Conservation (phyloP, 2,113 vertebrate species). For the Protobothrops flavoviridis region DNA sequence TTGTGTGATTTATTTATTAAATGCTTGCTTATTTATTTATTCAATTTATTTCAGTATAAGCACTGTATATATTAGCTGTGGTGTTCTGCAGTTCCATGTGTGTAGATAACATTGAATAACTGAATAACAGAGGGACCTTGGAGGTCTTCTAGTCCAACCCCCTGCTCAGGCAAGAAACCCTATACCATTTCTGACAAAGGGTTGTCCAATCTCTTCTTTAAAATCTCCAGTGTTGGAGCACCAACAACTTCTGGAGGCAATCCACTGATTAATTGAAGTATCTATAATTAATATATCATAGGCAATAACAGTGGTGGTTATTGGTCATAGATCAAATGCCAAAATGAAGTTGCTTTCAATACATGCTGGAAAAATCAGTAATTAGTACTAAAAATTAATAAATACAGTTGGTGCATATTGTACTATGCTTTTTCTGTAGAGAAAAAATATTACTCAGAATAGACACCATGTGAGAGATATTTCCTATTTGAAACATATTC, state of each 20-base stretch:
- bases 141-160: not conserved
- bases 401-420: not conserved
- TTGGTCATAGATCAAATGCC: not conserved
- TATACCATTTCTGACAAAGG: not conserved
- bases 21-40: not conserved
- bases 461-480: not conserved
- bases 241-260: not conserved
- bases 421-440: not conserved
- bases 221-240: not conserved
- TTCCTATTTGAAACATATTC: not conserved
- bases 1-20: not conserved
- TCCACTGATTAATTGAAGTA: not conserved
- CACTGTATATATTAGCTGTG: not conserved
- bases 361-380: not conserved
- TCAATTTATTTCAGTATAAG: not conserved
- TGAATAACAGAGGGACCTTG: not conserved
- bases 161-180: not conserved
- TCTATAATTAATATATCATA: not conserved
- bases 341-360: not conserved
- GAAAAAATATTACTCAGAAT: not conserved
- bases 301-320: not conserved
- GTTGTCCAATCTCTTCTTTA: not conserved
- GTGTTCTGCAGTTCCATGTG: not conserved
- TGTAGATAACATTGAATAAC: not conserved
- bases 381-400: not conserved